phyloP scores from a whole-genome alignment of 2,888 invertebrate genomes.

The Villa cingulata region DNA sequence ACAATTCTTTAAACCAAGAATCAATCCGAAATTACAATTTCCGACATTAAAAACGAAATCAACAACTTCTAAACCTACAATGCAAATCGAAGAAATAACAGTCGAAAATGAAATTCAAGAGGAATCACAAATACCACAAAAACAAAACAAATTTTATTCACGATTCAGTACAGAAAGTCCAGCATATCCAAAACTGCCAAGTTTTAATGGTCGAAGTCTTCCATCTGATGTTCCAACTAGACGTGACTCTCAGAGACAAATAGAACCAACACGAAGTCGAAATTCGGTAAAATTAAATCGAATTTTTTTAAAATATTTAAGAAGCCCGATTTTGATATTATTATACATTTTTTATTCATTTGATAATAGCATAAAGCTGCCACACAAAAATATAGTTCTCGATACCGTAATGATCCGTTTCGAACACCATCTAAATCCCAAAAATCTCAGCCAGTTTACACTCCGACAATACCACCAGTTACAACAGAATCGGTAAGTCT shows the following conservation, averaged over 20 bases:
- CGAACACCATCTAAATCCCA: slow-evolving; percentile 12
- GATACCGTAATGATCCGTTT: slow-evolving; percentile 17
- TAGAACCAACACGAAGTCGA: neutral
- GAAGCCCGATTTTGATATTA: too few relatives aligned
- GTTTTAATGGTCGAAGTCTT: neutral
- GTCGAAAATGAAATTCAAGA: slow-evolving; percentile 12
- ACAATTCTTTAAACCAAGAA: slow-evolving; percentile 11
- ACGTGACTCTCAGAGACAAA: neutral
- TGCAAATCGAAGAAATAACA: slow-evolving; percentile 12
- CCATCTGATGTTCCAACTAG: neutral
- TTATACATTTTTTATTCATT: too few relatives aligned
- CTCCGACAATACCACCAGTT: slow-evolving; percentile 20
- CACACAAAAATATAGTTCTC: slow-evolving; percentile 17
- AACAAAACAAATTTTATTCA: slow-evolving; percentile 11
- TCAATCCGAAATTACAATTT: slow-evolving; percentile 13
- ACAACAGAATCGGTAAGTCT: slow-evolving; percentile 21
- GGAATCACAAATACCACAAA: slow-evolving; percentile 10
- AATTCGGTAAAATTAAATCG: slow-evolving; percentile 6
- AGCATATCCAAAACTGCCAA: neutral
- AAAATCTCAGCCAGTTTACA: slow-evolving; percentile 15
- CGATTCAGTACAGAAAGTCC: slow-evolving; percentile 9
- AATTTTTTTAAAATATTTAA: neutral
- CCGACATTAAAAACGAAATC: slow-evolving; percentile 13
- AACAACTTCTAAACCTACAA: slow-evolving; percentile 2
- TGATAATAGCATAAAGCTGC: neutral